These are phyloP conservation scores for Andricus quercusramuli DNA, from an alignment of 2,888 invertebrate genomes.

Conservation along the genomic window DNA sequence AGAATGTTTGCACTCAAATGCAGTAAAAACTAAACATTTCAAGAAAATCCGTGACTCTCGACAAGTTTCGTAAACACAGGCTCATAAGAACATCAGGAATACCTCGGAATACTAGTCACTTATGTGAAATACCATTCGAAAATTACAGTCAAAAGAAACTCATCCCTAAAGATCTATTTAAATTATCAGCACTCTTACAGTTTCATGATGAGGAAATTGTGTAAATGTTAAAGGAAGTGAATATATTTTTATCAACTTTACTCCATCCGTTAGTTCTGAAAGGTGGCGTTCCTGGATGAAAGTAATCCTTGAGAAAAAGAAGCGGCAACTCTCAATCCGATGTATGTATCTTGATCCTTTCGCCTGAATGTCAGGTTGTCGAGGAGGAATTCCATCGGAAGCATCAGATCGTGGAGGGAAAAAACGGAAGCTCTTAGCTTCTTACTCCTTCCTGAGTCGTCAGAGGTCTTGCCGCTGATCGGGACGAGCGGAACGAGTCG, in stretches of 20 bases:
- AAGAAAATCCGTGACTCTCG: slow-evolving; percentile 34
- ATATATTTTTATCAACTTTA: not conserved
- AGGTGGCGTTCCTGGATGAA: not conserved
- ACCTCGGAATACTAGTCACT: not conserved
- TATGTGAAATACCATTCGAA: not conserved
- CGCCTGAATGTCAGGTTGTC: slow-evolving; percentile 29
- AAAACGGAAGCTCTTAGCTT: slow-evolving; percentile 39
- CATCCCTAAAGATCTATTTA: not conserved
- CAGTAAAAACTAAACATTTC: slow-evolving; percentile 20
- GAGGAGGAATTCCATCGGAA: slow-evolving; percentile 35
- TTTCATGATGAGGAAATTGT: not conserved
- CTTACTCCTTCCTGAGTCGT: slow-evolving; percentile 41
- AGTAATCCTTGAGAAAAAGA: not conserved
- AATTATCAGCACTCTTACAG: not conserved
- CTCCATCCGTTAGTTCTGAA: not conserved
- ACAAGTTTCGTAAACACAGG: slow-evolving; percentile 11
- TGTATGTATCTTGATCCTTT: slow-evolving; percentile 18
- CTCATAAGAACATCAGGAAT: slow-evolving; percentile 34
- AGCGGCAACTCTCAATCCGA: not conserved
- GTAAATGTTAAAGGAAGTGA: not conserved
- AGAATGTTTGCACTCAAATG: slow-evolving; percentile 15
- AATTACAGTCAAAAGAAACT: slow-evolving; percentile 5
- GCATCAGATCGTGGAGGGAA: slow-evolving; percentile 19
- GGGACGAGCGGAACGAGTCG: slow-evolving; percentile 56
- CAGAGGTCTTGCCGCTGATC: slow-evolving; percentile 44